Evolutionary conservation across 2,113 vertebrate species (phyloP), one percentile per base, ranked within the genome.

Genomic region (Hirundichthys speculiger): DNA sequence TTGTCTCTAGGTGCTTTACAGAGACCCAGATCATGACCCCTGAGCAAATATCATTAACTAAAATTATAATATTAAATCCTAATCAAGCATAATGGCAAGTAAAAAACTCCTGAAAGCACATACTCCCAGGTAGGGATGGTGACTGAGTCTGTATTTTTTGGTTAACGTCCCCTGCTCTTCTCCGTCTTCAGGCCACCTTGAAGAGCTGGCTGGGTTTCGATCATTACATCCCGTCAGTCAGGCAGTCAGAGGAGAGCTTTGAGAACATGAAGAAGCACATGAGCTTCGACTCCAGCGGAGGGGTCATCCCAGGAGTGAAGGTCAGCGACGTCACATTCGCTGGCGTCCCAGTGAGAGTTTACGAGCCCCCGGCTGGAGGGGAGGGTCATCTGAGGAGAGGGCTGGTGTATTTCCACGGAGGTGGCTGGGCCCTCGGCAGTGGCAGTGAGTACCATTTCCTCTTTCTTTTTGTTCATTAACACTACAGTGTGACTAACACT

Each of bases 341-440:
- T 0, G 94, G 95, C 0, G 87, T 98, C 43, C 93, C 94, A 13
- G 97, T 98, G 63, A 84, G 96, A 19, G 90, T 98, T n/a, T 99
- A 95, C 41, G 92, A 95, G 75, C 94, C 95, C n/a, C 75, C 83
- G 0, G 80, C 82, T 0, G 89, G 85, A 71, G 70, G 58, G 1
- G 86, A 91, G 39, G 90, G 88, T 39, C 85, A 73, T 0, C 90
- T 96, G 73, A 95, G 88, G 82, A 94, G 95, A 63, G 89, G 93
- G 0, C 19, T 99, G 34, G 24, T 98, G 81, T 99, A 86, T 53
- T 87, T 96, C 65, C 96, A 98, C 0, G 98, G 98, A 74, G 98
- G 96, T 16, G 98, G 96, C 79, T 99, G 98, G 98, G 93, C 95
- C 6, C 12, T 98, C 53, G 94, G 94, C 40, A 94, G 92, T 38